These are phyloP conservation scores for Trichosurus vulpecula DNA, from an alignment of 2,797 vertebrate genomes.

Conservation along the genomic window DNA sequence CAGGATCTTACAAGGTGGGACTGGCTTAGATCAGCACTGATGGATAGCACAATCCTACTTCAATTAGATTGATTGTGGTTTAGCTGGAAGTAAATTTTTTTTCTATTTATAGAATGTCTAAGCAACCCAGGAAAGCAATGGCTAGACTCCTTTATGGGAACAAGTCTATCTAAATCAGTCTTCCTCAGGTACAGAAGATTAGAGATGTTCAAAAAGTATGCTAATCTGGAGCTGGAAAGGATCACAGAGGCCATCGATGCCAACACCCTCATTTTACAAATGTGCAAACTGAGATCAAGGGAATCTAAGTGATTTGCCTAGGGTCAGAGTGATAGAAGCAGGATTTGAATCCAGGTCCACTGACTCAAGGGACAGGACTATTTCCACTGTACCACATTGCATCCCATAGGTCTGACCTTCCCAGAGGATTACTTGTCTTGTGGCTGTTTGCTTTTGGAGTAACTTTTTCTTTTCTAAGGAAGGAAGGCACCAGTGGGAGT, in stretches of 20 bases:
- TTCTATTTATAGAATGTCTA: background rate
- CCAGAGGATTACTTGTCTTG: background rate
- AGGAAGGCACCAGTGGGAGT: background rate
- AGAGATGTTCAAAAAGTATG: background rate
- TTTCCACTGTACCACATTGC: too few relatives aligned
- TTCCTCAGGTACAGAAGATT: background rate
- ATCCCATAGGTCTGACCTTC: background rate
- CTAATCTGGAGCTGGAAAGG: background rate
- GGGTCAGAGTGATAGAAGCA: background rate
- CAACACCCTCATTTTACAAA: background rate
- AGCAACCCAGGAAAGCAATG: background rate
- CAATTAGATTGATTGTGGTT: background rate
- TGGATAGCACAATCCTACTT: background rate
- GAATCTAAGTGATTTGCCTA: background rate
- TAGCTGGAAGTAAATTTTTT: background rate
- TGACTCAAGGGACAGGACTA: slow-evolving; percentile 12
- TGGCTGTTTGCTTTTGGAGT: background rate
- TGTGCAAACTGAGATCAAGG: background rate
- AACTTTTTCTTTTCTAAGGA: background rate
- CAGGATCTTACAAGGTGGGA: background rate
- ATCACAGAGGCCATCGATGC: too few relatives aligned
- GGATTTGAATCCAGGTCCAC: background rate
- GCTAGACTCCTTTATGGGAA: background rate
- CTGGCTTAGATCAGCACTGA: background rate
- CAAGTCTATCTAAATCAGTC: slow-evolving; percentile 5